Evolutionary conservation across 2,888 invertebrate genomes (phyloP).

Genomic region (Caenorhabditis doughertyi): DNA sequence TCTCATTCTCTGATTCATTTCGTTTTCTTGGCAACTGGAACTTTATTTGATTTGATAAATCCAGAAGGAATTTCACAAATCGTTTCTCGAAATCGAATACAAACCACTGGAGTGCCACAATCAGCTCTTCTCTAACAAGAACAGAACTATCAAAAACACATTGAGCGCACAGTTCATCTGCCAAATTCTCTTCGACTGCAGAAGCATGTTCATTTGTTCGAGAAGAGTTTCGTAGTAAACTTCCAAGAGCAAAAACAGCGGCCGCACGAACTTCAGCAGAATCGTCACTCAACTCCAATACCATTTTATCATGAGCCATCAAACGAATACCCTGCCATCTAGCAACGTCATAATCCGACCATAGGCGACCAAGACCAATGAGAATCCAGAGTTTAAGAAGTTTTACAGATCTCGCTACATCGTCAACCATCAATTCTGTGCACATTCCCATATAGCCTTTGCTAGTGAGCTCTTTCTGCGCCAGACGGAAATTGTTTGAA

Average conservation of each 20-base stretch:
- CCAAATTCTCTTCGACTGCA: constrained; percentile 88
- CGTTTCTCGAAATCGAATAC: constrained; percentile 88
- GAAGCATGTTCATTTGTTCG: constrained; percentile 82
- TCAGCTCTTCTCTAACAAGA: constrained; percentile 88
- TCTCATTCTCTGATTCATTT: not conserved
- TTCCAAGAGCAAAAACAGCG: constrained; percentile 93
- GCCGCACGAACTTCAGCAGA: constrained; percentile 95
- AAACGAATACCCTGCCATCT: constrained; percentile 95
- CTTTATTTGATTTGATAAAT: constrained; percentile 59
- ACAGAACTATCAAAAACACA: constrained; percentile 91
- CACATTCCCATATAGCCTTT: constrained; percentile 91
- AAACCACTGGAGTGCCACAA: constrained; percentile 87
- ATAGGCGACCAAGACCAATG: constrained; percentile 92
- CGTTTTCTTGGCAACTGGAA: constrained; percentile 29
- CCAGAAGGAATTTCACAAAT: constrained; percentile 86
- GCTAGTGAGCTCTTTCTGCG: constrained; percentile 90
- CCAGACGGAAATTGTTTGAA: constrained; percentile 87
- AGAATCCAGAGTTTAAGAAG: constrained; percentile 89
- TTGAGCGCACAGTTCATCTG: constrained; percentile 90
- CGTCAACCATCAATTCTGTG: constrained; percentile 91
- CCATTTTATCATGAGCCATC: constrained; percentile 94
- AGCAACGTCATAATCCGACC: constrained; percentile 91
- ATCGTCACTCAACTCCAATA: constrained; percentile 86
- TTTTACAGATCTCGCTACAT: constrained; percentile 83
- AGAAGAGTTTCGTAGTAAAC: constrained; percentile 80